Base-by-base conservation (phyloP, 2,888 invertebrate species). In the Troilus luridus region DNA sequence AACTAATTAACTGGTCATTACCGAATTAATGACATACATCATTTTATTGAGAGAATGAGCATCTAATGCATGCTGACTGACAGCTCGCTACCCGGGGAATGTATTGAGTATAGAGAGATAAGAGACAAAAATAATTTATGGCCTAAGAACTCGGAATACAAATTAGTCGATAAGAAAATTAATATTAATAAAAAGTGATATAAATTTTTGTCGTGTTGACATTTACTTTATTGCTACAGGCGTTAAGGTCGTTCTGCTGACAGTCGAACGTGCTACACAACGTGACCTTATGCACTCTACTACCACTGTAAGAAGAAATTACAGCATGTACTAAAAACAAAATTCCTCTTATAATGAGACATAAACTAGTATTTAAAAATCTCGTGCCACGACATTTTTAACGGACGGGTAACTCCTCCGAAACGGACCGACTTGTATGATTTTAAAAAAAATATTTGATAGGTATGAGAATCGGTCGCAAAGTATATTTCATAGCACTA, bases 231-330 rank as follows among this genome's bases (percentile, higher is more conserved):
- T 27, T 14, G 14, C 72, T 67, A 12, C n/a, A 67, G 64, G 5
- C 64, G 64, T 24, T 59, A 21, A 64, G 64, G 12, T 17, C n/a
- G 21, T 21, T 64, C 64, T n/a, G 59, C 64, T 64, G 64, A 21
- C 64, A 64, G 64, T n/a, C 8, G 9, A 64, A 27, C 72, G 72
- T 72, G 72, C 14, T 72, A 5, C 14, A 72, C 72, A 72, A 72
- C 72, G 72, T 72, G 72, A 72, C 72, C 72, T 62, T 72, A 72
- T 72, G 72, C 72, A 72, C 72, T 72, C 72, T 5, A 3, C 27
- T 1, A 27, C 14, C 72, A 27, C 72, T 24, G 72, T 72, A 14
- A 27, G 41, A 27, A 27, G 24, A 27, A n/a, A 67, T 67, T 67
- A 24, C 11, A 24, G 24, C 27, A 14, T 72, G 14, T 27, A 27